phyloP scores from a whole-genome alignment of 2,888 invertebrate genomes.

The Hemaris fuciformis region DNA sequence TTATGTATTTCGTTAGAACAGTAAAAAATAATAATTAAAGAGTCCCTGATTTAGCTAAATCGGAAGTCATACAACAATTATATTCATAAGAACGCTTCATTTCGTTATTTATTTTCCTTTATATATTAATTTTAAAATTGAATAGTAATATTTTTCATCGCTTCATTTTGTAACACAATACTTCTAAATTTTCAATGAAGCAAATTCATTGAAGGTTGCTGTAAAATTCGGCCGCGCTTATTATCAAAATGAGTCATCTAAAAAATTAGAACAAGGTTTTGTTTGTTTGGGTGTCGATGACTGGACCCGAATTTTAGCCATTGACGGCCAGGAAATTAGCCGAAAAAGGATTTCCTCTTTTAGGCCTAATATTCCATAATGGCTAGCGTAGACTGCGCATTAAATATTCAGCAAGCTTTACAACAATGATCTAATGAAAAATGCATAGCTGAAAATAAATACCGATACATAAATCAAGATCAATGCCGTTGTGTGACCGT shows the following conservation, averaged over 20 bases:
- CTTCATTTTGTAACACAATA: too few relatives aligned
- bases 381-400: neutral
- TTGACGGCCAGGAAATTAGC: neutral
- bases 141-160: too few relatives aligned
- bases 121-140: too few relatives aligned
- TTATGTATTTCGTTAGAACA: too few relatives aligned
- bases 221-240: neutral
- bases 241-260: neutral
- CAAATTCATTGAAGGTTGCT: neutral
- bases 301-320: neutral
- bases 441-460: constrained; percentile 1
- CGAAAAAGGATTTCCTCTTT: constrained; percentile 6
- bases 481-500: constrained; percentile 40
- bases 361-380: neutral
- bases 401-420: neutral
- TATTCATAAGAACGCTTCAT: too few relatives aligned
- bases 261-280: constrained; percentile 5
- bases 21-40: too few relatives aligned
- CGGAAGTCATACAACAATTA: too few relatives aligned
- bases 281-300: neutral
- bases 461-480: constrained; percentile 12
- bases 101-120: too few relatives aligned
- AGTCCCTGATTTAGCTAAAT: too few relatives aligned
- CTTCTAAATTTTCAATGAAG: too few relatives aligned
- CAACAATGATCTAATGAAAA: neutral